A percentile compares a stretch with the other conserved stretches of the same genome.
Conservation (phyloP, 1,140 invertebrate species). For the Reticulitermes speratus region DNA sequence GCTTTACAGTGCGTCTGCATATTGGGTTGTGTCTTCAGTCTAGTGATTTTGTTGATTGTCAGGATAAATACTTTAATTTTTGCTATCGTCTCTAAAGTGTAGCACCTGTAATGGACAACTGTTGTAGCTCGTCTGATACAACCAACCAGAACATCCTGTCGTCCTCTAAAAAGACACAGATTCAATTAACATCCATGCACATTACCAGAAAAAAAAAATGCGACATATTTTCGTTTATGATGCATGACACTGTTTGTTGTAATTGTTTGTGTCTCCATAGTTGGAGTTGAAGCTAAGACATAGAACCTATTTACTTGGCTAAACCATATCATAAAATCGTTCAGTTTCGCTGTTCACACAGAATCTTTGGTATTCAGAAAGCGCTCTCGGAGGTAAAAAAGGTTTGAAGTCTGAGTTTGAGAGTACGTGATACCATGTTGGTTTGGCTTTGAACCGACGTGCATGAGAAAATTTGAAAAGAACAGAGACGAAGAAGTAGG, state of each 20-base stretch:
- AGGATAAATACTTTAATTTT: too few relatives aligned
- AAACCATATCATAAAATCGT: slow-evolving; percentile 13
- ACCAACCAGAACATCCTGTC: not conserved
- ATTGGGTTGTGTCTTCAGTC: too few relatives aligned
- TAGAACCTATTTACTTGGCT: not conserved
- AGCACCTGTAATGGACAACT: too few relatives aligned
- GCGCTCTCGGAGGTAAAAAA: slow-evolving; percentile 10
- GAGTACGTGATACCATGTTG: slow-evolving; percentile 17
- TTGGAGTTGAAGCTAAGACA: not conserved
- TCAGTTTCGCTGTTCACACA: not conserved
- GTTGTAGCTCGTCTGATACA: not conserved
- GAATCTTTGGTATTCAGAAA: slow-evolving; percentile 10
- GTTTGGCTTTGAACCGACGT: slow-evolving; percentile 7
- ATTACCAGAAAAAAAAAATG: not conserved
- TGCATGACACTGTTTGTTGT: not conserved
- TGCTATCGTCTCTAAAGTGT: too few relatives aligned
- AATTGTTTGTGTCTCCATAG: not conserved
- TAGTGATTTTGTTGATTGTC: too few relatives aligned
- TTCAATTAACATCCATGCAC: not conserved
- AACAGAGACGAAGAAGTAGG: not conserved
- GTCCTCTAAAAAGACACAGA: not conserved
- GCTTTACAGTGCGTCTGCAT: too few relatives aligned
- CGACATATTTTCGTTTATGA: not conserved
- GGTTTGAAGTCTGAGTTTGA: not conserved
- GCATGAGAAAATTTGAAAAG: slow-evolving; percentile 19